Base-by-base conservation (phyloP, 2,888 invertebrate genomes). In the Drosophila anomelani region DNA sequence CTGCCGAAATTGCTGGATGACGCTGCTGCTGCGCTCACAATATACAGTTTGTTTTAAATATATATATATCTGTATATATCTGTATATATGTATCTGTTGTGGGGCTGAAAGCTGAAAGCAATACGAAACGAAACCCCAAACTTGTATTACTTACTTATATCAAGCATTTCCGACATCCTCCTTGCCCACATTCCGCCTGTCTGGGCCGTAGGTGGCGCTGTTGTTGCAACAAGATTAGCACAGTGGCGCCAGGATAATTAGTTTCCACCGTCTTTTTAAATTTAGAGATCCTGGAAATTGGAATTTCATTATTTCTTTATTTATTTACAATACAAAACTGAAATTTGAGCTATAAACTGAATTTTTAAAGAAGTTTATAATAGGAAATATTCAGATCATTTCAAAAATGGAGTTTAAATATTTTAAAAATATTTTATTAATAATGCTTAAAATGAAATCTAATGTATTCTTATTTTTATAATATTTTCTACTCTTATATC, bases 81-180 rank as follows among this genome's bases (percentile, higher is more conserved):
- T 23, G 12, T 46, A 17, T 43, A 2, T 44, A 44, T 44, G 13
- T 44, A 44, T 44, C 23, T 23, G 39, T 41, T 23, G 36, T 12
- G 49, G 32, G 60, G 12, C 57, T 53, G 58, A 51, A 34, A 51
- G 47, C 44, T 68, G 73, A 70, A 75, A 63, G 74, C 76, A 67
- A 76, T 55, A 76, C 64, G 47, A 75, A 58, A 47, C 60, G 34
- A 60, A 56, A 58, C 64, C 67, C 67, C 73, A 67, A 74, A 60
- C 75, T 75, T 75, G 55, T 46, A 67, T 61, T 75, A 59, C 75
- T 61, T 75, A 59, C 68, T 75, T 68, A 80, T 88, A 88, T 51
- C 51, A 34, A 51, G 51, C 85, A 83, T 84, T 88, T 84, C 88
- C 84, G 84, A 84, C 88, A 83, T 75, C 83, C 78, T 83, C 83